These are phyloP conservation scores for Tringa solitaria DNA, from an alignment of 2,113 vertebrate species.

Conservation along the genomic window DNA sequence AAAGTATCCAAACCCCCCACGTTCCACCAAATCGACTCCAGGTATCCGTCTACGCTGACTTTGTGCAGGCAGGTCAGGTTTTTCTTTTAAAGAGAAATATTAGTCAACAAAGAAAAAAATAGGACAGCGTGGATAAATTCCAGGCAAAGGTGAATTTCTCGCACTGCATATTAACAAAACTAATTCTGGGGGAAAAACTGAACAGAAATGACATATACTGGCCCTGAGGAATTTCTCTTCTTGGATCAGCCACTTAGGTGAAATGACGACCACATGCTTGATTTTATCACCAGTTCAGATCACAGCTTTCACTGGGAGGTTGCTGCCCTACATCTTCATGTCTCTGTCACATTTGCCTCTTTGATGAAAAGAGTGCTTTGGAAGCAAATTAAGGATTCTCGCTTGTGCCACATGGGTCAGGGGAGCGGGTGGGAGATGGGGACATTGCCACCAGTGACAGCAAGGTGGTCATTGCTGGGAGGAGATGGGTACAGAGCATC, in stretches of 20 bases:
- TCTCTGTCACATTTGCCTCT: neutral
- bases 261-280: neutral
- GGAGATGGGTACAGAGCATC: fast-evolving
- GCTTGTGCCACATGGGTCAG: neutral
- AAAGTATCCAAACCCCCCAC: neutral
- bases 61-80: neutral
- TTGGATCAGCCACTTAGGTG: fast-evolving
- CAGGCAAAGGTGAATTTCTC: neutral
- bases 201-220: neutral
- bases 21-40: neutral
- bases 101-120: neutral
- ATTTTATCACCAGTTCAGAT: neutral
- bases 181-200: neutral
- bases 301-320: neutral
- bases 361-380: neutral
- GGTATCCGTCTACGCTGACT: neutral
- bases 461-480: neutral
- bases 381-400: neutral
- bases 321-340: neutral
- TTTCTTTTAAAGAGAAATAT: neutral
- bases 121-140: neutral
- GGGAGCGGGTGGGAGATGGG: neutral
- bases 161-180: neutral
- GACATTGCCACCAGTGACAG: neutral
- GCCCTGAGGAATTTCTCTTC: neutral